Evolutionary conservation across 2,113 vertebrate genomes (phyloP).

Genomic region (Antennarius striatus): DNA sequence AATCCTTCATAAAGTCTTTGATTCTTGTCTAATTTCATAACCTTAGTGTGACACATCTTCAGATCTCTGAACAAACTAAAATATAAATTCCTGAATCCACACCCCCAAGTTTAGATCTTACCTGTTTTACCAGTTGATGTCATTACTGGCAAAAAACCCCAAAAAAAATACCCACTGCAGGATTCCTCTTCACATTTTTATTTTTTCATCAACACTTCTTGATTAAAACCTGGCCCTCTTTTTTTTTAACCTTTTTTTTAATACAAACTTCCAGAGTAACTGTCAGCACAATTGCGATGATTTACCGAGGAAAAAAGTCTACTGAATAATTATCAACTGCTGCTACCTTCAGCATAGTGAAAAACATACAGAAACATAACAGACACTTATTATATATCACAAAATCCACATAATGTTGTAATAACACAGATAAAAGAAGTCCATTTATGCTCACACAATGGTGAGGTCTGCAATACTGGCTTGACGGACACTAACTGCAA

Average conservation of each 20-base stretch:
- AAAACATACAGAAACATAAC: constrained; percentile 77
- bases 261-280: constrained; percentile 67
- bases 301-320: constrained; percentile 70
- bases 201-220: constrained; percentile 60
- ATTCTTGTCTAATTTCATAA: too few species aligned
- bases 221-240: constrained; percentile 65
- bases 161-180: background rate
- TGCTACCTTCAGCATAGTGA: constrained; percentile 73
- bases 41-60: too few species aligned
- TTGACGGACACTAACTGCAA: constrained; percentile 58
- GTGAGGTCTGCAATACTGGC: constrained; percentile 74
- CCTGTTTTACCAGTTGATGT: too few species aligned
- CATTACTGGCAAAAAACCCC: constrained; percentile 7
- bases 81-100: too few species aligned
- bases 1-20: too few species aligned
- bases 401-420: constrained; percentile 74
- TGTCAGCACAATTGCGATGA: constrained; percentile 65
- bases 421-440: constrained; percentile 74
- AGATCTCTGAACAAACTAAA: too few species aligned
- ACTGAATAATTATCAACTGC: constrained; percentile 65
- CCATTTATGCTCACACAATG: constrained; percentile 60
- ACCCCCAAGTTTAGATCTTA: too few species aligned
- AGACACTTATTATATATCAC: constrained; percentile 75
- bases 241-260: constrained; percentile 19
- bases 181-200: constrained; percentile 67